Conservation (phyloP, 2,797 vertebrate species). For the Petrocephalus schoutedeni region DNA sequence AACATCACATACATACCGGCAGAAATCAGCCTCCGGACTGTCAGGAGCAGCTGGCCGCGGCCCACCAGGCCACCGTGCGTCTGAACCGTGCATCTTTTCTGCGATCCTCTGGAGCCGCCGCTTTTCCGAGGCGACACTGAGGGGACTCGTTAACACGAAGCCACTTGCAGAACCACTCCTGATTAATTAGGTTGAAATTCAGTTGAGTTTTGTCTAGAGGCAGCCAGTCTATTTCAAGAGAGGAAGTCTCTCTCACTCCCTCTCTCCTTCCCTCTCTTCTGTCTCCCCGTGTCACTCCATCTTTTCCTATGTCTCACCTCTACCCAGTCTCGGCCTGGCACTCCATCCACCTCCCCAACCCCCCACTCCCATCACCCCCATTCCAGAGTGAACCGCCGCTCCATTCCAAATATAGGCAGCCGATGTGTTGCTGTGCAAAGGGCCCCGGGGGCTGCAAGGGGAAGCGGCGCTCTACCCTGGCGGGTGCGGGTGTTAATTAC, state of each 20-base stretch:
- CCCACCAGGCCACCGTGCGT: neutral
- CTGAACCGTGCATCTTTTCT: neutral
- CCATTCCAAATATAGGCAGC: slow-evolving; percentile 3
- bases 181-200: slow-evolving; percentile 60
- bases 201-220: slow-evolving; percentile 47
- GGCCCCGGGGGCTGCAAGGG: neutral
- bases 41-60: neutral
- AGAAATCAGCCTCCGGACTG: neutral
- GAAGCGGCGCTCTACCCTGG: neutral
- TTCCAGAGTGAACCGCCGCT: slow-evolving; percentile 11
- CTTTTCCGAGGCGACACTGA: slow-evolving; percentile 50
- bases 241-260: slow-evolving; percentile 21
- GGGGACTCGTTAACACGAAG: slow-evolving; percentile 45
- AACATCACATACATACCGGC: slow-evolving; percentile 28
- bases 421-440: neutral
- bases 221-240: slow-evolving; percentile 51
- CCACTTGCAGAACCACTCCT: slow-evolving; percentile 34
- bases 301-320: slow-evolving; percentile 20
- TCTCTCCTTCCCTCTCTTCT: neutral
- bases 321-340: neutral
- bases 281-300: slow-evolving; percentile 11
- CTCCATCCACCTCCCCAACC: neutral
- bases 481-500: slow-evolving; percentile 11
- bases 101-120: slow-evolving; percentile 4
- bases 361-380: neutral